Evolutionary conservation across 2,888 invertebrate species (phyloP).

Genomic region (Kryphioiulus occultus): DNA sequence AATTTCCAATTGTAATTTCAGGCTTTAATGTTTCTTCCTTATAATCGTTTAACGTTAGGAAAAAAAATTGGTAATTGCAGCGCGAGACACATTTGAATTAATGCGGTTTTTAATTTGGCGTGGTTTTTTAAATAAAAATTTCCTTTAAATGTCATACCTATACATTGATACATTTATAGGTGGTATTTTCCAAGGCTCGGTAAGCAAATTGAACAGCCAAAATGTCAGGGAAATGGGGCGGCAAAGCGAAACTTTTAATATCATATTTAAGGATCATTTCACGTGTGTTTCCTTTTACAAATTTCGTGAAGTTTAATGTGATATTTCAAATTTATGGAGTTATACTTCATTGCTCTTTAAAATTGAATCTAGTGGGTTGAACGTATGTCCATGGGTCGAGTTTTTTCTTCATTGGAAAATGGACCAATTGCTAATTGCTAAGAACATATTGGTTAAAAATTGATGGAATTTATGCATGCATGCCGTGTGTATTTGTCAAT

Average conservation of each 20-base stretch:
- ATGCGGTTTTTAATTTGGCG: background rate
- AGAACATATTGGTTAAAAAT: no score
- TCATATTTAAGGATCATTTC: background rate
- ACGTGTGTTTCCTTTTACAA: no score
- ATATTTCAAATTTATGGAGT: no score
- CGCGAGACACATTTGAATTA: background rate
- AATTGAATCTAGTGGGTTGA: no score
- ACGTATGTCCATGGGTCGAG: no score
- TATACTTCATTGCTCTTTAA: no score
- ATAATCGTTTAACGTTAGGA: background rate
- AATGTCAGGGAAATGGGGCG: background rate
- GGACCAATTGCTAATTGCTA: no score
- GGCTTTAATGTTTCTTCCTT: background rate
- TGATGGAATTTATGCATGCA: no score
- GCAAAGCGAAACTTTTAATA: background rate
- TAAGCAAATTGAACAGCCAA: background rate
- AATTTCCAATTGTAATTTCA: constrained; percentile 35
- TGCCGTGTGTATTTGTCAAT: no score
- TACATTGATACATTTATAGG: background rate
- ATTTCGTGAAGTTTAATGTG: no score
- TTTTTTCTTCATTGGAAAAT: no score
- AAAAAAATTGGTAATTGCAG: background rate
- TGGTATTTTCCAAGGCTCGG: background rate
- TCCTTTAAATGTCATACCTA: background rate
- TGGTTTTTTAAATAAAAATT: background rate